Evolutionary conservation across 1,140 invertebrate species (phyloP), one percentile per base, ranked within the genome.

Genomic region (Brachionus manjavacas): DNA sequence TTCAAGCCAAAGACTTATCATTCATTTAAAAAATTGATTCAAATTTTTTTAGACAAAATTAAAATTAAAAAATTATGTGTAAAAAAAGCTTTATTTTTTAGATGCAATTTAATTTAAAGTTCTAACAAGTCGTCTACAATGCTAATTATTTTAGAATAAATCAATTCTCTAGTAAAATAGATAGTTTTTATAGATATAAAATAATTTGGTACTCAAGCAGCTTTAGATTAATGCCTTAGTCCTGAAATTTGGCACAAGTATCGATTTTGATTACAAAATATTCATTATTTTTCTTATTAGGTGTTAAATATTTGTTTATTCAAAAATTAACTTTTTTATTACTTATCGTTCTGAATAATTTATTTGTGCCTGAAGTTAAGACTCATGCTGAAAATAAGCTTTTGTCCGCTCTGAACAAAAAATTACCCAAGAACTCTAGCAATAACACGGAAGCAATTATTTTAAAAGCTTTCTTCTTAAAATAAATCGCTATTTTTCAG

Each of bases 251-350:
- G 46, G 46, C 12, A n/a, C 12, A 14, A 52, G 6, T 52, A 52
- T 52, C 46, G 46, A 52, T 52, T 52, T 52, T 14, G 46, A 52
- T 52, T 52, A 52, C 46, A 52, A 52, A 52, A 52, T 60, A 25
- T 20, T 60, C 20, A 20, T 60, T 60, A 60, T 20, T 12, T 60
- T 60, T 60, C 52, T 60, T 60, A 60, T 60, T 60, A 60, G 52
- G 66, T 70, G 25, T 35, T 39, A 70, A 70, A 35, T 70, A 35
- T 70, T 70, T 70, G 25, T 70, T 70, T 70, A 31, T 31, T 70
- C 66, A 70, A 31, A 70, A 70, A 31, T 70, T 70, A 6, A 35
- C 31, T 35, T 35, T 35, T 35, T 35, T 35, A 4, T 70, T 35
- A 70, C 25, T 70, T 39, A 35, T 23, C 52, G 52, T 9, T 60